Base-by-base conservation (phyloP, 2,797 vertebrate species). In the Loris lydekkerianus region DNA sequence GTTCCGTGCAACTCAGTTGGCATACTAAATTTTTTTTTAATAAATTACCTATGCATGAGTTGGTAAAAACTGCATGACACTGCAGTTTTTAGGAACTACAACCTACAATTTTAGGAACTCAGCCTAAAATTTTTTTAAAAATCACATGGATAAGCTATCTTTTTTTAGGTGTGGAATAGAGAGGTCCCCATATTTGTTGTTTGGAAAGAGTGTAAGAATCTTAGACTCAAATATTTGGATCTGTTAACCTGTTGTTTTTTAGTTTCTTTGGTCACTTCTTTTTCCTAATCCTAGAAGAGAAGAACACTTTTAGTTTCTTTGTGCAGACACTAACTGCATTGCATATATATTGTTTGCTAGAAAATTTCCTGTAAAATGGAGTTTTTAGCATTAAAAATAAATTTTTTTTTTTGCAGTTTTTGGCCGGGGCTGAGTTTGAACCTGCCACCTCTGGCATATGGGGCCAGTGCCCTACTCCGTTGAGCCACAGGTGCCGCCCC, bases 211-310 rank as follows among this genome's bases (percentile, higher is more conserved):
- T 81, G 69, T 87, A 69, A 5, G 65, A 37, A 60, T 91, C 8
- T 82, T 96, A 40, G 1, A 40, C 11, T 75, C 20, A 96, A n/a
- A 14, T 73, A 67, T 83, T 95, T 95, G 29, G 1, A 17, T 73
- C 43, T 72, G 43, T 72, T 6, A 23, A 23, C 0, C 37, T 67
- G 5, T 72, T 95, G 31, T 96, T 58, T 81, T 5, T 70, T 21
- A 69, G 17, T 85, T 40, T 92, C 10, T 96, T 96, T 97, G 84
- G 76, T 91, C 77, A 56, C 77, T 80, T 92, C 14, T 58, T 96
- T 93, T 97, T 46, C 27, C 53, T 89, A 73, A 85, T 93, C 49
- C 21, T 88, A 72, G 27, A 72, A 53, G 20, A 73, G 40, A 25
- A 43, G 43, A 43, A 18, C 4, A 80, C 21, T 77, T 65, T 77